phyloP scores from a whole-genome alignment of 2,113 vertebrate species.

The Columba livia region DNA sequence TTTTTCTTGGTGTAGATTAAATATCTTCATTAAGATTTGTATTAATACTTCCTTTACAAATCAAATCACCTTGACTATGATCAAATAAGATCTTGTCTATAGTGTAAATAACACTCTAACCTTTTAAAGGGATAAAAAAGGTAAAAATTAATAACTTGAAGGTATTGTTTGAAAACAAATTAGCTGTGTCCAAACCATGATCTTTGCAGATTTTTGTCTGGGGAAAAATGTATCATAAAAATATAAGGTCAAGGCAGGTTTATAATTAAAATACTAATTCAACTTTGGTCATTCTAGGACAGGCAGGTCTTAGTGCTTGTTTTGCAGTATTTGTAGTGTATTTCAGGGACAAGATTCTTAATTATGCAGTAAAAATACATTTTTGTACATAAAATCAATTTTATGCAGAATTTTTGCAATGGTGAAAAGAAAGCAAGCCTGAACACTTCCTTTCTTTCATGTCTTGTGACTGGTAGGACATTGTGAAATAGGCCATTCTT shows the following conservation, averaged over 20 bases:
- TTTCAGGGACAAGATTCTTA: not conserved
- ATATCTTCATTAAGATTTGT: not conserved
- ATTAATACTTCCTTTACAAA: not conserved
- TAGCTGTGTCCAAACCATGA: not conserved
- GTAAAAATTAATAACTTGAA: not conserved
- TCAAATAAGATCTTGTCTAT: not conserved
- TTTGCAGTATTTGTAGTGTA: not conserved
- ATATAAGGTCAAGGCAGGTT: not conserved
- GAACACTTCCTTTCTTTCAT: not conserved
- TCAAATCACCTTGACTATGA: not conserved
- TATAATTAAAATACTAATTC: not conserved
- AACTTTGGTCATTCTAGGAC: not conserved
- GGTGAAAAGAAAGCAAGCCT: not conserved
- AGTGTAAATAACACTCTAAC: not conserved
- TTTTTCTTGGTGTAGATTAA: not conserved
- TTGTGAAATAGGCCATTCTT: slow-evolving; percentile 1
- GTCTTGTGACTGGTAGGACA: not conserved
- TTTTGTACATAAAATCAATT: not conserved
- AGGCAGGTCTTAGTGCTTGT: not conserved
- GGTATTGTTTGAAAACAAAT: not conserved
- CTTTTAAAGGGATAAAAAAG: not conserved
- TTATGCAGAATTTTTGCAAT: not conserved
- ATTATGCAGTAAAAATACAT: not conserved
- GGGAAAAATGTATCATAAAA: not conserved
- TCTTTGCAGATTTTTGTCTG: not conserved